Evolutionary conservation across 2,113 vertebrate genomes (phyloP).

Genomic region (Ophthalmotilapia sp.): DNA sequence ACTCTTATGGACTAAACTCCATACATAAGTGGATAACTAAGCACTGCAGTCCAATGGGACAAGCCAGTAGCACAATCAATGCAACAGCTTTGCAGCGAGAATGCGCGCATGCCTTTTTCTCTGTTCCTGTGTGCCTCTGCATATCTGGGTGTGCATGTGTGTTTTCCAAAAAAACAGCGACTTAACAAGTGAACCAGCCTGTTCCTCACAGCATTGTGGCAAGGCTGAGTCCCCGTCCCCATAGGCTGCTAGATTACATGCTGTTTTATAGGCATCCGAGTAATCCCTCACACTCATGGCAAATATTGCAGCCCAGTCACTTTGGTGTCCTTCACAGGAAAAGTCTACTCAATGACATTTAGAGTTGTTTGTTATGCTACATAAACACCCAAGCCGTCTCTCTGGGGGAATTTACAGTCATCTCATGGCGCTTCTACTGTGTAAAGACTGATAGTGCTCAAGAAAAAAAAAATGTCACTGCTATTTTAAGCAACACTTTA

Average conservation of each 20-base stretch:
- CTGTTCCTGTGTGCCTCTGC: not conserved
- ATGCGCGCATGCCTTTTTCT: conserved; percentile 3
- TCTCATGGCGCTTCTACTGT: conserved; percentile 17
- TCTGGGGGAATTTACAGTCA: conserved; percentile 39
- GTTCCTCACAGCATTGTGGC: conserved; percentile 49
- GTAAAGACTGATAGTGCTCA: conserved; percentile 19
- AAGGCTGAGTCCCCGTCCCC: conserved; percentile 63
- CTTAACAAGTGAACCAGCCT: conserved; percentile 56
- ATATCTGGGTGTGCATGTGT: conserved; percentile 27
- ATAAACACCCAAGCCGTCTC: conserved; percentile 41
- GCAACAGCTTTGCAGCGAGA: conserved; percentile 42
- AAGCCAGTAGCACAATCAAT: conserved; percentile 37
- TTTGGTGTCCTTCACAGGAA: conserved; percentile 70
- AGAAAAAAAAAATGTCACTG: not conserved
- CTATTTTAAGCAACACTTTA: conserved; percentile 38
- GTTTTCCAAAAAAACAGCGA: conserved; percentile 43
- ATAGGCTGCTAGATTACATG: conserved; percentile 72
- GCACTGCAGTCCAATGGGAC: conserved; percentile 48
- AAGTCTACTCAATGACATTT: conserved; percentile 70
- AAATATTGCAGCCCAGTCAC: conserved; percentile 61
- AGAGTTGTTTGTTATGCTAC: conserved; percentile 60
- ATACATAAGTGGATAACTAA: conserved; percentile 69
- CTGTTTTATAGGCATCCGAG: conserved; percentile 64
- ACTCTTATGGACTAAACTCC: conserved; percentile 62
- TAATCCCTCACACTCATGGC: conserved; percentile 69